phyloP scores from a whole-genome alignment of 2,888 invertebrate species.

The Polydesmus complanatus region DNA sequence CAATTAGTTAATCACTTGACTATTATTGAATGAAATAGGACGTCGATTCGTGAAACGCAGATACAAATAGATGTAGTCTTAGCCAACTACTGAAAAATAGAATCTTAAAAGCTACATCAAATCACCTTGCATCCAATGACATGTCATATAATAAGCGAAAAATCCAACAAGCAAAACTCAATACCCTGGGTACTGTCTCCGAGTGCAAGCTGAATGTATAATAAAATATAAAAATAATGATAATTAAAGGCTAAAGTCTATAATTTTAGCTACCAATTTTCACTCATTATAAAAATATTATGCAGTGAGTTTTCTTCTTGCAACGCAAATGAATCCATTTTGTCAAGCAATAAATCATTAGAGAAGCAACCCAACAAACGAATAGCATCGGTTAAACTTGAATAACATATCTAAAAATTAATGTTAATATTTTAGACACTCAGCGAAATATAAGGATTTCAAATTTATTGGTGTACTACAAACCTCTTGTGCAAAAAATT shows the following conservation, averaged over 20 bases:
- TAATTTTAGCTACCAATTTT: slow-evolving; percentile 34
- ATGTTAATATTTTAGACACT: neutral
- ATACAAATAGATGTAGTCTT: too few species aligned
- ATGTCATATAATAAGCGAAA: slow-evolving; percentile 84
- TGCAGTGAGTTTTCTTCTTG: slow-evolving; percentile 43
- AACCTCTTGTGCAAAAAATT: slow-evolving; percentile 91
- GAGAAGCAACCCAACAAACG: slow-evolving; percentile 81
- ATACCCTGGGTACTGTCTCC: slow-evolving; percentile 52
- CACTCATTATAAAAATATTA: slow-evolving; percentile 57
- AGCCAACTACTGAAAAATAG: too few species aligned
- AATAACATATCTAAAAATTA: slow-evolving; percentile 62
- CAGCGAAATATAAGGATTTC: neutral
- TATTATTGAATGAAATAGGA: too few species aligned
- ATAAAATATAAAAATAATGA: neutral
- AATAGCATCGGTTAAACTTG: slow-evolving; percentile 83
- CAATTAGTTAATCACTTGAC: too few species aligned
- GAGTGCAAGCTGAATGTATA: slow-evolving; percentile 44
- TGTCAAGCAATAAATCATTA: slow-evolving; percentile 1
- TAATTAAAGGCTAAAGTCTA: neutral
- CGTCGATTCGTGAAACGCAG: too few species aligned
- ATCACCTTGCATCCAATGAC: slow-evolving; percentile 58
- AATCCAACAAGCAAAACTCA: slow-evolving; percentile 71
- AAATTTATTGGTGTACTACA: slow-evolving; percentile 16
- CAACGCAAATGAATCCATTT: slow-evolving; percentile 20
- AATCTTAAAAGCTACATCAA: too few species aligned